phyloP scores from a whole-genome alignment of 2,113 vertebrate genomes.

The Xyliphius kryptos region DNA sequence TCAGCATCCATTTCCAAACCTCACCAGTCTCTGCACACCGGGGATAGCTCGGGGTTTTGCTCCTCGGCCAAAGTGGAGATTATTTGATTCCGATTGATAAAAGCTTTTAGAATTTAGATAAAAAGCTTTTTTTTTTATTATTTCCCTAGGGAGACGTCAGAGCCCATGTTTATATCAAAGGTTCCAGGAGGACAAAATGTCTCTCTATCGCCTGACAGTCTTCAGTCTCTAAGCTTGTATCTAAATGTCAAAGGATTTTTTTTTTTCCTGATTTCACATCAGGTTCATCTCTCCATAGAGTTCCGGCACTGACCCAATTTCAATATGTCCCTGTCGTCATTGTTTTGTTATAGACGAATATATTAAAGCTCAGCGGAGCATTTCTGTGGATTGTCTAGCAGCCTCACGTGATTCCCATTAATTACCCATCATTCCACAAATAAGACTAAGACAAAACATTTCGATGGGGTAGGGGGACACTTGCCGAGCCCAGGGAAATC shows the following conservation, averaged over 20 bases:
- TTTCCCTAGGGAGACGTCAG: not conserved
- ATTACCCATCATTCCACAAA: conserved; percentile 23
- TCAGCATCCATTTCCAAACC: not conserved
- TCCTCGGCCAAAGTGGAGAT: not conserved
- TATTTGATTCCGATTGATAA: not conserved
- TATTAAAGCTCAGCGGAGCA: conserved; percentile 7
- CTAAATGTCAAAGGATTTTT: conserved; percentile 28
- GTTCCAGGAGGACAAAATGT: conserved; percentile 3
- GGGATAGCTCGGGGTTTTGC: not conserved
- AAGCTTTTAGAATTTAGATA: conserved; percentile 15
- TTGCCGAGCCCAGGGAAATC: conserved; percentile 9
- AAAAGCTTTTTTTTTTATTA: too few relatives aligned
- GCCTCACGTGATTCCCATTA: conserved; percentile 8
- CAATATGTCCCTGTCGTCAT: too few relatives aligned
- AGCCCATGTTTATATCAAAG: conserved; percentile 1
- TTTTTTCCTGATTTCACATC: conserved; percentile 15
- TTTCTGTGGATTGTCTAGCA: conserved; percentile 6
- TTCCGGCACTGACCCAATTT: too few relatives aligned
- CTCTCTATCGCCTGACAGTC: conserved; percentile 23
- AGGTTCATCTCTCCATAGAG: conserved; percentile 26
- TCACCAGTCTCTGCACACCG: not conserved
- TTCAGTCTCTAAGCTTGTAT: conserved; percentile 18
- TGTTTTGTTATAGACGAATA: too few relatives aligned
- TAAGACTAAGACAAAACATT: conserved; percentile 28
- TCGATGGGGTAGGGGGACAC: conserved; percentile 18